phyloP scores from a whole-genome alignment of 2,888 invertebrate species.

The Drosophila putrida region DNA sequence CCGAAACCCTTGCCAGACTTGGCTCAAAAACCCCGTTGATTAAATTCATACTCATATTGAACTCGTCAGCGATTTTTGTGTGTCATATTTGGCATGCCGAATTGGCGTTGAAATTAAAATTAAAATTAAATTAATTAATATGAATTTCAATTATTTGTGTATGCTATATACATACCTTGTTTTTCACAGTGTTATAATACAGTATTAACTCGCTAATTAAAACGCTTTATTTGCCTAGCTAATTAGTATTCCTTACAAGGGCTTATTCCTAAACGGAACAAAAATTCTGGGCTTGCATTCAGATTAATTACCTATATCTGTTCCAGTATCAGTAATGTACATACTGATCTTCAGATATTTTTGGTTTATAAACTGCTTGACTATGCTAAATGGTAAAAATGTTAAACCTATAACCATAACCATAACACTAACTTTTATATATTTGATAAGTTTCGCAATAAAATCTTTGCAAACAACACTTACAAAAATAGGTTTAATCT shows the following conservation, averaged over 20 bases:
- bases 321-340: no score
- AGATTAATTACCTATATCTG: no score
- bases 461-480: no score
- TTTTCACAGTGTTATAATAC: constrained; percentile 12
- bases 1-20: neutral
- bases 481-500: no score
- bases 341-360: no score
- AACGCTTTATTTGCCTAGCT: neutral
- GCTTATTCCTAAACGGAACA: neutral
- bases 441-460: no score
- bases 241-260: neutral
- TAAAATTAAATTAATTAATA: constrained; percentile 77
- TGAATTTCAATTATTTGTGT: constrained; percentile 36
- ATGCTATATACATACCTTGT: constrained; percentile 7
- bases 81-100: constrained; percentile 70
- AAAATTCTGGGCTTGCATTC: no score
- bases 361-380: no score
- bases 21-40: constrained; percentile 52
- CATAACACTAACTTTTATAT: no score
- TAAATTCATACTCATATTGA: constrained; percentile 66
- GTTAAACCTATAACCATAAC: no score
- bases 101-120: constrained; percentile 80
- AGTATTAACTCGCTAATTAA: constrained; percentile 19
- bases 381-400: no score
- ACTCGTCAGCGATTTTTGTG: constrained; percentile 60